A percentile compares a stretch with the other conserved stretches of the same genome.
Evolutionary conservation across 2,113 vertebrate genomes (phyloP).

Genomic region (Rattus norvegicus): GRCr8 NC_086019.1:69961501-69962000

Average conservation of each 20-base stretch:
- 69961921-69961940: conserved; percentile 90
- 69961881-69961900: conserved; percentile 89
- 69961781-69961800: too few relatives aligned
- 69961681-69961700: too few relatives aligned
- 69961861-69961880: conserved; percentile 87
- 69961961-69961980: conserved; percentile 94
- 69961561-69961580: conserved; percentile 96
- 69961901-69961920: conserved; percentile 89
- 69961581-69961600: conserved; percentile 98
- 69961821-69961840: too few relatives aligned
- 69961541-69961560: conserved; percentile 91
- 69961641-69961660: conserved; percentile 77
- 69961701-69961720: too few relatives aligned
- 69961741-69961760: too few relatives aligned
- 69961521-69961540: conserved; percentile 86
- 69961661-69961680: too few relatives aligned
- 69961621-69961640: conserved; percentile 95
- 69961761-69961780: too few relatives aligned
- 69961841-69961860: conserved; percentile 86
- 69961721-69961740: too few relatives aligned
- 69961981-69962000: conserved; percentile 94
- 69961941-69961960: conserved; percentile 97
- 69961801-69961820: too few relatives aligned
- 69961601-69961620: conserved; percentile 96
- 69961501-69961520: conserved; percentile 65